These are phyloP conservation scores for Semotilus atromaculatus DNA, from an alignment of 2,797 vertebrate species.

Conservation along the genomic window DNA sequence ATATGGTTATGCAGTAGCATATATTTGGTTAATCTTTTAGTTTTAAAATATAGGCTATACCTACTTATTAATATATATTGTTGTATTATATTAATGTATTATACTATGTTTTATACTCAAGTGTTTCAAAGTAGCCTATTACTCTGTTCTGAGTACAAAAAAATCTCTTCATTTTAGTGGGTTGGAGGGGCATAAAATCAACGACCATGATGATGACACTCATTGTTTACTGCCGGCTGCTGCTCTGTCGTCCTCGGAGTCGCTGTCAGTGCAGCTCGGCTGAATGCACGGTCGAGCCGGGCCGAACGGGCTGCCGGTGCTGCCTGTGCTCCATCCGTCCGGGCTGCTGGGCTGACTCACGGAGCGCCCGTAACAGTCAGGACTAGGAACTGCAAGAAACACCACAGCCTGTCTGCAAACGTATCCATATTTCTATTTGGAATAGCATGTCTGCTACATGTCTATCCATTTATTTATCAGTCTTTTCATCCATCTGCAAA, in stretches of 20 bases:
- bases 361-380: conserved; percentile 62
- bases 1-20: not conserved
- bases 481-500: not conserved
- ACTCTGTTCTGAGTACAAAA: not conserved
- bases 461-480: not conserved
- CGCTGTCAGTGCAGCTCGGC: conserved; percentile 53
- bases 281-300: conserved; percentile 32
- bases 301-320: conserved; percentile 36
- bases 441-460: not conserved
- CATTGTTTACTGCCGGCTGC: conserved; percentile 20
- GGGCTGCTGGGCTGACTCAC: conserved; percentile 63
- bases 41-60: not conserved
- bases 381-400: conserved; percentile 68
- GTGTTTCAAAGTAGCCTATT: too few species aligned
- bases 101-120: not conserved
- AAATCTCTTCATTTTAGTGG: not conserved
- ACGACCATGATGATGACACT: not conserved
- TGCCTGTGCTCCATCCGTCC: conserved; percentile 63
- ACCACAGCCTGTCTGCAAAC: not conserved
- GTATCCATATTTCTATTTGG: not conserved
- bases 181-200: not conserved
- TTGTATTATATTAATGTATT: too few species aligned
- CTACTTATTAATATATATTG: too few species aligned
- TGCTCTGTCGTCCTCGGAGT: conserved; percentile 52
- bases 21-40: not conserved